A percentile compares a stretch with the other conserved stretches of the same genome.
phyloP scores from a whole-genome alignment of 2,113 vertebrate genomes.

The Herpetotheres cachinnans region DNA sequence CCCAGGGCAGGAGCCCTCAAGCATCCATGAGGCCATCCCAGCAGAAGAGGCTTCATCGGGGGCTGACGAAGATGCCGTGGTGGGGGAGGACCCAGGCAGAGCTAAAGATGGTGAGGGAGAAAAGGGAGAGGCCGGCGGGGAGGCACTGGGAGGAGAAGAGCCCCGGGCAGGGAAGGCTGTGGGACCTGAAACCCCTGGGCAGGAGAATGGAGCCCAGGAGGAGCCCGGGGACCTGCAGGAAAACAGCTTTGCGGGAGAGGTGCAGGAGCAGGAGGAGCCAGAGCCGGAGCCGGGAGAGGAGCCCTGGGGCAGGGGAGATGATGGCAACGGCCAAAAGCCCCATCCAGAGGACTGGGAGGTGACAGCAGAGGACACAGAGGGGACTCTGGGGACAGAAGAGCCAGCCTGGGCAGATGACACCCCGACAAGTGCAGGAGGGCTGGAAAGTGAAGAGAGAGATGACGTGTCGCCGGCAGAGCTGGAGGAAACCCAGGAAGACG shows the following conservation, averaged over 20 bases:
- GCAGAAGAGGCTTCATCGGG: neutral
- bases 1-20: neutral
- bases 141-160: neutral
- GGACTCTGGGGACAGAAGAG: neutral
- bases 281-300: neutral
- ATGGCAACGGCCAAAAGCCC: neutral
- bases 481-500: neutral
- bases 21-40: neutral
- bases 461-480: neutral
- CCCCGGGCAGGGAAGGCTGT: neutral
- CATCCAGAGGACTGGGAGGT: neutral
- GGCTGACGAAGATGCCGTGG: neutral
- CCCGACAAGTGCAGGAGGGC: accelerated
- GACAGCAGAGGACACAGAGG: neutral
- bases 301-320: accelerated
- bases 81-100: neutral
- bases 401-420: neutral
- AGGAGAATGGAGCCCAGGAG: neutral
- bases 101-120: neutral
- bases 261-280: neutral
- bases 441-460: neutral
- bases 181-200: neutral
- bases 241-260: accelerated
- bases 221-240: neutral
- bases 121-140: neutral